phyloP scores from a whole-genome alignment of 2,113 vertebrate genomes.

The Dolichallabes microphthalmus region DNA sequence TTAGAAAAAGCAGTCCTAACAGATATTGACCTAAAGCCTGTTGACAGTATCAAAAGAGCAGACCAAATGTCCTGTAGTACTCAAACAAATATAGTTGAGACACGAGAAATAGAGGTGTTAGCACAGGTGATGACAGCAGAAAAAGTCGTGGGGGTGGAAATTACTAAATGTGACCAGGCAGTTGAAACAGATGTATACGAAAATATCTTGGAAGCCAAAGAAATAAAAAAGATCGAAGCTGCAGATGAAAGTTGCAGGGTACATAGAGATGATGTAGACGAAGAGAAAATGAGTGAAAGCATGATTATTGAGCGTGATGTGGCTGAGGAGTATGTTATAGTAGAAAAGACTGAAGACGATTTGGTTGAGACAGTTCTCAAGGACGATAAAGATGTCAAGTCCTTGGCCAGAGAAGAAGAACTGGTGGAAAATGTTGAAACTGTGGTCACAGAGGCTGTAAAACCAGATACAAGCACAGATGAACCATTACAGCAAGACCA shows the following conservation, averaged over 20 bases:
- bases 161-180: slow-evolving; percentile 43
- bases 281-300: slow-evolving; percentile 46
- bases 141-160: slow-evolving; percentile 43
- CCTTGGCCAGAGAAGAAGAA: slow-evolving; percentile 35
- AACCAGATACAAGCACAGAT: slow-evolving; percentile 29
- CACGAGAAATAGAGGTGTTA: slow-evolving; percentile 42
- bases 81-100: slow-evolving; percentile 50
- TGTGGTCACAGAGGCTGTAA: slow-evolving; percentile 20
- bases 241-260: neutral
- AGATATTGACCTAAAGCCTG: slow-evolving; percentile 46
- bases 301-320: slow-evolving; percentile 44
- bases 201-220: slow-evolving; percentile 1
- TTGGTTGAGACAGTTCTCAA: slow-evolving; percentile 46
- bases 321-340: slow-evolving; percentile 49
- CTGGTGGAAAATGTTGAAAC: slow-evolving; percentile 45
- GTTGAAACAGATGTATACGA: slow-evolving; percentile 50
- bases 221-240: neutral
- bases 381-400: slow-evolving; percentile 39
- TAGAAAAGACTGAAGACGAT: slow-evolving; percentile 50
- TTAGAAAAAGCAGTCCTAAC: slow-evolving; percentile 69
- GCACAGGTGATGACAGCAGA: neutral
- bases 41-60: slow-evolving; percentile 48
- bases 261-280: slow-evolving; percentile 31
- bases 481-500: slow-evolving; percentile 43
- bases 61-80: slow-evolving; percentile 48